Conservation (phyloP, 2,888 invertebrate genomes). For the Pachymerium ferrugineum region DNA sequence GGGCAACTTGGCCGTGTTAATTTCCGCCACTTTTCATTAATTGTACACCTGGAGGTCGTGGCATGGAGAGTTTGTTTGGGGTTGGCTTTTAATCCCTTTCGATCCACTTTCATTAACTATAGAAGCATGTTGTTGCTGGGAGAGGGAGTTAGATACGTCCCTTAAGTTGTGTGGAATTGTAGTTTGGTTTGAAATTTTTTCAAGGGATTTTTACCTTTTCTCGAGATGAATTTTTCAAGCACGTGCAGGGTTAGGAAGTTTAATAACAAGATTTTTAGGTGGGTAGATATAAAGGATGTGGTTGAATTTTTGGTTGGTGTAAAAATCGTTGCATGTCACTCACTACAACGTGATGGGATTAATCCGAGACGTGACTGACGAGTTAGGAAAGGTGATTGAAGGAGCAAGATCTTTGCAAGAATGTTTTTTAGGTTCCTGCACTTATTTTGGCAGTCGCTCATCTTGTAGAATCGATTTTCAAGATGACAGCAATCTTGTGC, state of each 20-base stretch:
- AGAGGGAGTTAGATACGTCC: too few species aligned
- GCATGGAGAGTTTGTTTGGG: neutral
- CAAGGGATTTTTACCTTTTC: too few species aligned
- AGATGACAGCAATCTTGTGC: too few species aligned
- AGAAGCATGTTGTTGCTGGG: neutral
- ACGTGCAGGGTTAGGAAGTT: neutral
- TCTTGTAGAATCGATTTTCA: neutral
- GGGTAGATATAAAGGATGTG: neutral
- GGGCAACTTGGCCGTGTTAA: neutral
- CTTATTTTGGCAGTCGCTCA: neutral
- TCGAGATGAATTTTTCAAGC: neutral
- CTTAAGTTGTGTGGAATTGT: too few species aligned
- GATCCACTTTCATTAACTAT: slow-evolving; percentile 25
- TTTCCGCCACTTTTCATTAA: slow-evolving; percentile 13
- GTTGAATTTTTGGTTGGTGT: neutral
- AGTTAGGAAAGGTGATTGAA: neutral
- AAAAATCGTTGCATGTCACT: neutral
- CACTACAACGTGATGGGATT: slow-evolving; percentile 23
- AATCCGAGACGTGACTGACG: slow-evolving; percentile 23
- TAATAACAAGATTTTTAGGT: neutral
- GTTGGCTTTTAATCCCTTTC: slow-evolving; percentile 27
- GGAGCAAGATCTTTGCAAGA: neutral
- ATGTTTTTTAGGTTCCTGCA: neutral
- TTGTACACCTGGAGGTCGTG: slow-evolving; percentile 3
- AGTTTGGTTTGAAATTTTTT: too few species aligned